phyloP scores from a whole-genome alignment of 2,888 invertebrate genomes.

The Stenodera caucasica region DNA sequence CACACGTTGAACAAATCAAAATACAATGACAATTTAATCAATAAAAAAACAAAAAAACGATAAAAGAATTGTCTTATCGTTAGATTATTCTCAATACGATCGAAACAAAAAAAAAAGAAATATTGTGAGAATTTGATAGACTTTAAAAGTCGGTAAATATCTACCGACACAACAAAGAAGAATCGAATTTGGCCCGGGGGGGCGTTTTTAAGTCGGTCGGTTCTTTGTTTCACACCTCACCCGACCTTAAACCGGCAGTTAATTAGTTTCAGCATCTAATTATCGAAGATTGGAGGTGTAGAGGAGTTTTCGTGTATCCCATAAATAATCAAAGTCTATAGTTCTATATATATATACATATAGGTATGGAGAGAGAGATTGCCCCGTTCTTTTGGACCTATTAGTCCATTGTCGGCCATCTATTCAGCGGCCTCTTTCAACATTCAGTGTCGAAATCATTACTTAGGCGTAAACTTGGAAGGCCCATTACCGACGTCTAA shows the following conservation, averaged over 20 bases:
- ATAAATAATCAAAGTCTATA: slow-evolving; percentile 52
- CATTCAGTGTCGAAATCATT: slow-evolving; percentile 60
- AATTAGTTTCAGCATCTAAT: slow-evolving; percentile 61
- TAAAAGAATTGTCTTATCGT: background rate
- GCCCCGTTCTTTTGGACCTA: slow-evolving; percentile 38
- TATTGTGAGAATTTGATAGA: background rate
- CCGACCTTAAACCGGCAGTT: slow-evolving; percentile 54
- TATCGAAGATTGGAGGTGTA: slow-evolving; percentile 44
- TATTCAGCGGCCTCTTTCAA: slow-evolving; percentile 53
- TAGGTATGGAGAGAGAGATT: no score
- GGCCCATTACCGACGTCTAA: slow-evolving; percentile 54
- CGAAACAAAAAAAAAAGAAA: background rate
- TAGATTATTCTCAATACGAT: background rate
- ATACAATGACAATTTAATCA: background rate
- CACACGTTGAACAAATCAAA: slow-evolving; percentile 3
- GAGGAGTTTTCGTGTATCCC: slow-evolving; percentile 54
- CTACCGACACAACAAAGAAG: slow-evolving; percentile 4
- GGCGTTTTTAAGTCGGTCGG: slow-evolving; percentile 48
- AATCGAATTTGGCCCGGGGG: slow-evolving; percentile 26
- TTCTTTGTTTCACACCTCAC: slow-evolving; percentile 58
- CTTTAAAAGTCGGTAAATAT: slow-evolving; percentile 3
- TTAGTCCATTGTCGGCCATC: slow-evolving; percentile 51
- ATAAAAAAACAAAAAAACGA: no score
- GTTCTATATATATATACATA: slow-evolving; percentile 22
- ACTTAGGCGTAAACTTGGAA: slow-evolving; percentile 59